Evolutionary conservation across 2,797 vertebrate genomes (phyloP).

Genomic region (Rousettus madagascariensis): DNA sequence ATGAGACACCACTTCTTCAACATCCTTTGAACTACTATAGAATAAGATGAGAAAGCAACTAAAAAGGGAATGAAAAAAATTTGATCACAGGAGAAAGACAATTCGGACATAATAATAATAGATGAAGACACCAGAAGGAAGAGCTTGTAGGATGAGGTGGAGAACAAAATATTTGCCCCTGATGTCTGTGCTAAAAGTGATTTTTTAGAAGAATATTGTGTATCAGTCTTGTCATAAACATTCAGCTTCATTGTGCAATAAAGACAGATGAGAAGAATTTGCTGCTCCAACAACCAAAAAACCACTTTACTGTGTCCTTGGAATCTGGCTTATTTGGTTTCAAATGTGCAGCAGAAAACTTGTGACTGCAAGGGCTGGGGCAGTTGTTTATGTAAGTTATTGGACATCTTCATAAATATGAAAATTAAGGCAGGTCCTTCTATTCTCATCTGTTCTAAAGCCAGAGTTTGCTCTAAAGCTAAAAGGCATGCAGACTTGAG

Average conservation of each 20-base stretch:
- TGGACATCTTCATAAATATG: conserved; percentile 64
- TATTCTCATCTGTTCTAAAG: conserved; percentile 57
- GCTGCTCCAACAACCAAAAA: conserved; percentile 58
- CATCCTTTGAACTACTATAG: not conserved
- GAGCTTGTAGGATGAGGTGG: conserved; percentile 34
- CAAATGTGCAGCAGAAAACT: conserved; percentile 55
- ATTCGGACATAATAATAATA: conserved; percentile 33
- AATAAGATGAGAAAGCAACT: not conserved
- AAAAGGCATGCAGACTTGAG: conserved; percentile 14
- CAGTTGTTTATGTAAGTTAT: conserved; percentile 70
- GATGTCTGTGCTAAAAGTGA: conserved; percentile 36
- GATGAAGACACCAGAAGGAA: conserved; percentile 38
- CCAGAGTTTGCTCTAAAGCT: conserved; percentile 44
- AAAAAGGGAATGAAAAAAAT: not conserved
- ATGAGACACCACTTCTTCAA: not conserved
- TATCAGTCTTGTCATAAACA: conserved; percentile 71
- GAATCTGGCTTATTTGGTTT: conserved; percentile 57
- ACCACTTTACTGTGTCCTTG: conserved; percentile 54
- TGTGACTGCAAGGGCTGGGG: conserved; percentile 39
- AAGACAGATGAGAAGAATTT: conserved; percentile 76
- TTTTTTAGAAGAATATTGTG: conserved; percentile 63
- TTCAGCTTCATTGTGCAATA: conserved; percentile 69
- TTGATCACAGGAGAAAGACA: not conserved
- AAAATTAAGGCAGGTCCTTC: conserved; percentile 42
- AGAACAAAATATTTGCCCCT: conserved; percentile 54